phyloP scores from a whole-genome alignment of 2,888 invertebrate genomes.

The Oconnorella tubifera region DNA sequence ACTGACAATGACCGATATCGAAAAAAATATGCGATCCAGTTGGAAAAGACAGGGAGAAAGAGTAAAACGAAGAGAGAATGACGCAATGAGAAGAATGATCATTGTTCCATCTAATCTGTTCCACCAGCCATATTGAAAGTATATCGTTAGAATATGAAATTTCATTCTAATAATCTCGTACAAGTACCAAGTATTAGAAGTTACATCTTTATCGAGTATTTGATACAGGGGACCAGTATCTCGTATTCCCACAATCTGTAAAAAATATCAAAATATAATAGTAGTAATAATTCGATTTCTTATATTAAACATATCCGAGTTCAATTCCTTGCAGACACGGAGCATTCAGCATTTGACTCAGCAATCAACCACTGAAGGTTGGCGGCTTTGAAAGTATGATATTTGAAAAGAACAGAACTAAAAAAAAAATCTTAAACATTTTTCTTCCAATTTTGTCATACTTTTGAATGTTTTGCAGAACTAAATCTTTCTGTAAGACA shows the following conservation, averaged over 20 bases:
- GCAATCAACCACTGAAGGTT: too few relatives aligned
- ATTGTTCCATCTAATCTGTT: constrained; percentile 20
- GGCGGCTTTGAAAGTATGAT: too few relatives aligned
- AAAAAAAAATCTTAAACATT: too few relatives aligned
- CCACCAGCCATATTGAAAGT: constrained; percentile 23
- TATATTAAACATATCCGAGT: too few relatives aligned
- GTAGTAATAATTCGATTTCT: too few relatives aligned
- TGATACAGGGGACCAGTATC: constrained; percentile 22
- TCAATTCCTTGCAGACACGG: too few relatives aligned
- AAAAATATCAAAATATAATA: too few relatives aligned
- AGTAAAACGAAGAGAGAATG: constrained; percentile 20
- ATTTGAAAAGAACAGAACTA: too few relatives aligned
- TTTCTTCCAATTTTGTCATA: too few relatives aligned
- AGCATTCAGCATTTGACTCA: too few relatives aligned
- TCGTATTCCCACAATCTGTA: constrained; percentile 6
- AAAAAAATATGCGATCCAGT: constrained; percentile 20
- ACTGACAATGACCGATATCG: constrained; percentile 27
- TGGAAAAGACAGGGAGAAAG: constrained; percentile 10
- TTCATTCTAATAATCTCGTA: constrained; percentile 20
- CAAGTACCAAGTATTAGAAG: constrained; percentile 18
- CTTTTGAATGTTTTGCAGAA: too few relatives aligned
- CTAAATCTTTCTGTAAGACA: too few relatives aligned
- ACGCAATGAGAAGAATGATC: constrained; percentile 11
- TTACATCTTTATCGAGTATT: neutral
- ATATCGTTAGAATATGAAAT: constrained; percentile 16